phyloP scores from a whole-genome alignment of 2,888 invertebrate species.

The Conus canariensis region DNA sequence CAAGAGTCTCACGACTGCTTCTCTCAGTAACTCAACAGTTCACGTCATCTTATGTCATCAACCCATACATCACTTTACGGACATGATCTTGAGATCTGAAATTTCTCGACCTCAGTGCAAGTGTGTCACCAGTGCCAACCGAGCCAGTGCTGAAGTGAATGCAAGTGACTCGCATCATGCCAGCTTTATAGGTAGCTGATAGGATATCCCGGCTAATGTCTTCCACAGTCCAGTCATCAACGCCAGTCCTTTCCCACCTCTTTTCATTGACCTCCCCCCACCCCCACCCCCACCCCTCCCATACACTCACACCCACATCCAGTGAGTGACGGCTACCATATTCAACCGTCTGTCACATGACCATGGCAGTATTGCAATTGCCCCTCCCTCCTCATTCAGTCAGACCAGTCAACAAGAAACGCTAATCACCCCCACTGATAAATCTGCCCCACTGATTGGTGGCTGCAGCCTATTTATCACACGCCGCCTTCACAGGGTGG shows the following conservation, averaged over 20 bases:
- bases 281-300: background rate
- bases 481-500: background rate
- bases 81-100: too few species aligned
- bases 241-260: background rate
- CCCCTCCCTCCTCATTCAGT: background rate
- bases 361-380: background rate
- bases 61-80: too few species aligned
- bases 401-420: background rate
- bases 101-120: background rate
- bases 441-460: background rate
- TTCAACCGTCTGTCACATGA: background rate
- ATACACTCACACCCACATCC: background rate
- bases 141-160: background rate
- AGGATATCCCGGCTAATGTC: background rate
- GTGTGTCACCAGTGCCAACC: background rate
- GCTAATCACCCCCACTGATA: slow-evolving; percentile 4
- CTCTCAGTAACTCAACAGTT: too few species aligned
- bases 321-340: background rate
- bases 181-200: background rate
- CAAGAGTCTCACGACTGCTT: too few species aligned
- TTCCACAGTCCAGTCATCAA: background rate
- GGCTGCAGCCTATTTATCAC: slow-evolving; percentile 12
- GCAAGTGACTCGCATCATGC: background rate
- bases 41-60: too few species aligned
- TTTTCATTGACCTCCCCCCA: too few species aligned